A percentile compares a stretch with the other conserved stretches of the same genome.
phyloP scores from a whole-genome alignment of 2,888 invertebrate genomes.

The Schrankia costaestrigalis region DNA sequence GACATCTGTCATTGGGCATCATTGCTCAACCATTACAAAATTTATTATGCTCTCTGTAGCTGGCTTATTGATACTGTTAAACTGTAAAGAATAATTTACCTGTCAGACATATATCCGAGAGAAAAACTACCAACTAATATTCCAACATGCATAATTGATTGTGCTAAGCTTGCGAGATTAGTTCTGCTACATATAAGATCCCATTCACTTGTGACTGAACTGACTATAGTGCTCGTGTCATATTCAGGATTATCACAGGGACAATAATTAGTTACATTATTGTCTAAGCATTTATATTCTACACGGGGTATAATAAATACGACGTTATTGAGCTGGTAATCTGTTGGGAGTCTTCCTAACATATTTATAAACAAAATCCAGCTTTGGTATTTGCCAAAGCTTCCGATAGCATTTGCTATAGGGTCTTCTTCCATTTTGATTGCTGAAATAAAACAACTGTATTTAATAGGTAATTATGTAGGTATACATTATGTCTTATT shows the following conservation, averaged over 20 bases:
- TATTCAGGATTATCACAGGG: constrained; percentile 74
- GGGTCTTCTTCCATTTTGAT: constrained; percentile 40
- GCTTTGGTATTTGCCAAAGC: constrained; percentile 78
- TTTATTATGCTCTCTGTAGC: no score
- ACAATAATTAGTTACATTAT: constrained; percentile 60
- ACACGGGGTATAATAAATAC: constrained; percentile 78
- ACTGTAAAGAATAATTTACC: no score
- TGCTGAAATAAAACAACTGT: no score
- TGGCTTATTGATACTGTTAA: no score
- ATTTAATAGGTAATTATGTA: no score
- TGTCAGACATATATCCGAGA: constrained; percentile 77
- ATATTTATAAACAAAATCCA: constrained; percentile 71
- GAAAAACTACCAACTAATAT: constrained; percentile 78
- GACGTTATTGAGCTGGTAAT: constrained; percentile 80
- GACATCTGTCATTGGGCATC: no score
- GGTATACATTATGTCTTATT: no score
- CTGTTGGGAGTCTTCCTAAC: constrained; percentile 78
- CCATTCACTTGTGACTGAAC: constrained; percentile 82
- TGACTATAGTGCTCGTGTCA: constrained; percentile 72
- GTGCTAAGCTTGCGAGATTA: constrained; percentile 76
- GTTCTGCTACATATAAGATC: constrained; percentile 80
- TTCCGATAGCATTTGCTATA: constrained; percentile 72
- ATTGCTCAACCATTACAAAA: no score
- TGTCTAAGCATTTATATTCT: constrained; percentile 69
- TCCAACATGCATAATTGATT: constrained; percentile 79